A percentile compares a stretch with the other conserved stretches of the same genome.
phyloP scores from a whole-genome alignment of 2,113 vertebrate species.

The Pelobates fuscus region DNA sequence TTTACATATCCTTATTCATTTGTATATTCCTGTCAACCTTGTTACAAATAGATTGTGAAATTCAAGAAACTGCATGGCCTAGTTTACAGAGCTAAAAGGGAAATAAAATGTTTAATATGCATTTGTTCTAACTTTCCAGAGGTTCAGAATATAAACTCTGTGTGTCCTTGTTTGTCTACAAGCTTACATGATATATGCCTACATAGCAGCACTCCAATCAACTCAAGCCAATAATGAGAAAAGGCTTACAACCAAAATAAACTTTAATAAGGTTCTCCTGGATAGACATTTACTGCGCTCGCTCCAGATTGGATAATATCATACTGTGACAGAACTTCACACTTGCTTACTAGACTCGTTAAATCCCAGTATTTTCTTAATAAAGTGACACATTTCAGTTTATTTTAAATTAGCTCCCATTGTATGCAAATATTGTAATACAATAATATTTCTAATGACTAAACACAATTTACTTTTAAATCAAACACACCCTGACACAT shows the following conservation, averaged over 20 bases:
- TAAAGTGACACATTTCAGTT: too few species aligned
- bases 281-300: not conserved
- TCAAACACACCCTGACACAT: too few species aligned
- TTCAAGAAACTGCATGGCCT: conserved; percentile 15
- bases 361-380: not conserved
- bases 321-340: not conserved
- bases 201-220: not conserved
- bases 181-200: conserved; percentile 27
- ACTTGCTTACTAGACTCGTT: not conserved
- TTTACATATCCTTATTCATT: too few species aligned
- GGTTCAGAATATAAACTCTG: not conserved
- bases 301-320: not conserved
- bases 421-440: too few species aligned
- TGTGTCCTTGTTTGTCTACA: conserved; percentile 33
- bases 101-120: conserved; percentile 36
- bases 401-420: too few species aligned
- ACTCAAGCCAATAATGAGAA: not conserved
- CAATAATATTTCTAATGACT: too few species aligned
- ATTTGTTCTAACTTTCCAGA: conserved; percentile 3
- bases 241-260: conserved; percentile 11
- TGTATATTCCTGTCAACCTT: too few species aligned
- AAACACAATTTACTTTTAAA: too few species aligned
- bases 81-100: conserved; percentile 34
- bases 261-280: conserved; percentile 7
- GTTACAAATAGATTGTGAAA: conserved; percentile 27